Percentiles rank a stretch among this genome's conserved stretches.
Conservation (phyloP, 2,797 vertebrate species). For the Eurystomus glaucurus region DNA sequence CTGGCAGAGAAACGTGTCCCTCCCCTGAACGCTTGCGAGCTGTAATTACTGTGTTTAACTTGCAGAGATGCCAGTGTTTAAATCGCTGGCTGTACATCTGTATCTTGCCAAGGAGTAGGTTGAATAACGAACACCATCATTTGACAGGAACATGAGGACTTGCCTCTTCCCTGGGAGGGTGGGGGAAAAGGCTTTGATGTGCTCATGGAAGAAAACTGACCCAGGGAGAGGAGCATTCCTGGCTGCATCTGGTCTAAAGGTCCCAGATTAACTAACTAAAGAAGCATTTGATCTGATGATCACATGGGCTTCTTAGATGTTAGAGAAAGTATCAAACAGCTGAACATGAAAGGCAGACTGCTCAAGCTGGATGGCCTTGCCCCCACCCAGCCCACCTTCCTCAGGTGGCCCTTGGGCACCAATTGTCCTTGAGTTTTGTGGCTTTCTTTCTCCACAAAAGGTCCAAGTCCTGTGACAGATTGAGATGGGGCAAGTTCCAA, state of each 20-base stretch:
- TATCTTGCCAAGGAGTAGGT: not conserved
- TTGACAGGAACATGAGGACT: not conserved
- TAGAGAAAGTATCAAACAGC: not conserved
- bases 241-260: not conserved
- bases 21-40: not conserved
- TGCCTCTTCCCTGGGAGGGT: fast-evolving
- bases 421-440: not conserved
- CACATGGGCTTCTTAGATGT: not conserved
- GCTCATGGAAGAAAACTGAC: fast-evolving
- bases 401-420: not conserved
- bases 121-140: not conserved
- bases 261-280: not conserved
- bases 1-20: not conserved
- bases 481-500: not conserved
- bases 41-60: not conserved
- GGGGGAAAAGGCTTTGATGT: not conserved
- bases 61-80: not conserved
- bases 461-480: not conserved
- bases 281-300: not conserved
- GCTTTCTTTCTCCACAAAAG: not conserved
- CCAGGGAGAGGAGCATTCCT: not conserved
- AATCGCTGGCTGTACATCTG: not conserved
- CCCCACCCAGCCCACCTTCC: not conserved
- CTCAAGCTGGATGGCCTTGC: fast-evolving
- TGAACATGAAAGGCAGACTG: not conserved